Evolutionary conservation across 30 jellyfish, hydroid and myxozoan genomes (phyloP).

Genomic region (Haliclystus octoradiatus): DNA sequence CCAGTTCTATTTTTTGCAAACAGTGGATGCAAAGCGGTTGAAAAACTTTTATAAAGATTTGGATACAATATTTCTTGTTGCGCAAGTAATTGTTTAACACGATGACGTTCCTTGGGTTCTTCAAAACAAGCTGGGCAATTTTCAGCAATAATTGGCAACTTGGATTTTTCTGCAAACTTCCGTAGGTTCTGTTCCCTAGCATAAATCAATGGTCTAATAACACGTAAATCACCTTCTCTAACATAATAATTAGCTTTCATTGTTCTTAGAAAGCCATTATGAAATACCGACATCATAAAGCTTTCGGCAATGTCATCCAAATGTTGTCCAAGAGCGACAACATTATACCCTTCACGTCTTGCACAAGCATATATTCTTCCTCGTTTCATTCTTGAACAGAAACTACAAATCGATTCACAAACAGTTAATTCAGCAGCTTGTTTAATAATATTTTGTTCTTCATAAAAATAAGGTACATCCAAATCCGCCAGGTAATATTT

Average conservation of each 20-base stretch:
- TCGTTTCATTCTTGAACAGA: slow-evolving; percentile 87
- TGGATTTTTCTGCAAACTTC: slow-evolving; percentile 68
- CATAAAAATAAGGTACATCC: slow-evolving; percentile 62
- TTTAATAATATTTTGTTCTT: slow-evolving; percentile 72
- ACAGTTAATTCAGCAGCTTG: slow-evolving; percentile 67
- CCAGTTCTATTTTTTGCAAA: slow-evolving; percentile 69
- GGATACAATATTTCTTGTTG: slow-evolving; percentile 82
- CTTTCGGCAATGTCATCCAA: slow-evolving; percentile 89
- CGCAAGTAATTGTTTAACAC: slow-evolving; percentile 78
- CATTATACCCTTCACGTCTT: slow-evolving; percentile 73
- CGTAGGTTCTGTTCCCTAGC: slow-evolving; percentile 67
- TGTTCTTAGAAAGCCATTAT: slow-evolving; percentile 71
- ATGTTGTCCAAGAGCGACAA: slow-evolving; percentile 79
- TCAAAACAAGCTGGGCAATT: slow-evolving; percentile 92
- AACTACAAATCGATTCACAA: slow-evolving; percentile 84
- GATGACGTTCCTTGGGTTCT: slow-evolving; percentile 89
- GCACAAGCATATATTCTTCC: slow-evolving; percentile 96
- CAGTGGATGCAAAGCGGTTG: slow-evolving; percentile 59
- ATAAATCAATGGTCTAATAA: slow-evolving; percentile 72
- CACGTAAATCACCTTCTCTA: slow-evolving; percentile 77
- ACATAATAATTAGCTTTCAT: slow-evolving; percentile 79
- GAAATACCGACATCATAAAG: slow-evolving; percentile 83
- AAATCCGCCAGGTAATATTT: slow-evolving; percentile 38
- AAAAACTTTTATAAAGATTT: slow-evolving; percentile 55
- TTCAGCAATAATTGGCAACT: slow-evolving; percentile 72